Base-by-base conservation (phyloP, 1,140 invertebrate species). In the Drosophila sulfurigaster region DNA sequence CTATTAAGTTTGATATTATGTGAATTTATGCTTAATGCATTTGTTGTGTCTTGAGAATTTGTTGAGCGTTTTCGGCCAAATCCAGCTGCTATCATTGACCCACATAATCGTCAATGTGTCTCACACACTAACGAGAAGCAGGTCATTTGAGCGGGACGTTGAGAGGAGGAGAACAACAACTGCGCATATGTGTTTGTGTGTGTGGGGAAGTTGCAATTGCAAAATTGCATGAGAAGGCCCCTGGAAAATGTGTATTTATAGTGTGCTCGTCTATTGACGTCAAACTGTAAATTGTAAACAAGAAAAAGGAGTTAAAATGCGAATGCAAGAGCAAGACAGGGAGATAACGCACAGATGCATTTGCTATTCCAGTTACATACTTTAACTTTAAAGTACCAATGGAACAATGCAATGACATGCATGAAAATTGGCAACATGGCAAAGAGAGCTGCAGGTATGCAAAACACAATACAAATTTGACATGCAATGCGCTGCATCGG, bases 211-310 rank as follows among this genome's bases (percentile, higher is more conserved):
- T 49, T 58, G 43, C 45, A 30, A 63, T 30, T 5, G 59, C 28
- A 46, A 58, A 69, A 45, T 59, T 64, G 43, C 65, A 49, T 35
- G n/a, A 15, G 32, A 58, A 60, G 59, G 20, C 38, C 66, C 66
- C 69, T 43, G 11, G 15, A 41, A 30, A 66, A 72, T 45, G 20
- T 60, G n/a, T 32, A 60, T 45, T 45, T 52, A 16, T 35, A 58
- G 30, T n/a, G 20, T 45, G 13, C 25, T 43, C 48, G 35, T 48
- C 48, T 35, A 62, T 52, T 60, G 46, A 70, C 46, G 41, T 60
- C 58, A 70, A 66, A 57, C 32, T 41, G 20, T 41, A 46, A 67
- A 68, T 43, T 68, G 56, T 68, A 73, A 73, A 73, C 56, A 68
- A 16, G 54, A 13, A 54, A 46, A 54, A 58, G 63, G 54, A 67